Evolutionary conservation across 1,140 invertebrate genomes (phyloP), one percentile per base, ranked within the genome.

Genomic region (Hydropsyche tenuis): DNA sequence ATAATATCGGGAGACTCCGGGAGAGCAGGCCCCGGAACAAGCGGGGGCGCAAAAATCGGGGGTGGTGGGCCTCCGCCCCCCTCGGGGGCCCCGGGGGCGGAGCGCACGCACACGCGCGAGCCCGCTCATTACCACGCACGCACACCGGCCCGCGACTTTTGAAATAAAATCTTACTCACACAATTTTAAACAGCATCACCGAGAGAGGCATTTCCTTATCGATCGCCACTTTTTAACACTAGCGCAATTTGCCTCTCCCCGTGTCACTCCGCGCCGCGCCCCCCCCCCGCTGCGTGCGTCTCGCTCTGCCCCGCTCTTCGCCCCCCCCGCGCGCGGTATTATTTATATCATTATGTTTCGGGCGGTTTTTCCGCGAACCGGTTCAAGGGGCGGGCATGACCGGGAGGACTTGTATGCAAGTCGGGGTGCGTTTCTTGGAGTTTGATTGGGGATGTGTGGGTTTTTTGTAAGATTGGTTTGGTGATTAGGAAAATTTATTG

Each of bases 71-170:
- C 80, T 79, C 79, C 80, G 72, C 69, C 48, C 77, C 30, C 9
- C 30, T 9, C n/a, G n/a, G n/a, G n/a, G n/a, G 30, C 30, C 30
- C 3, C 3, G 30, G 3, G 30, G 9, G 30, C 30, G 30, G 30
- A 37, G 30, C 30, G 18, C 20, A 23, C 56, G 56, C 56, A 53
- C 56, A 27, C 56, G 9, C 79, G 79, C 79, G 78, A 79, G 78
- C 72, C 76, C 68, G 56, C 73, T 73, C 78, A 77, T 81, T 78
- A 78, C 74, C 72, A 79, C 79, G 78, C 80, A 74, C 48, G 64
- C 72, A 73, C 65, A 81, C 81, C 80, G 80, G 78, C 75, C 70
- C 72, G 60, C 73, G 72, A 72, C 66, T 78, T 78, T 75, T 75
- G 75, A 76, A 75, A 77, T 76, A 73, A 75, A 78, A 79, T 78